These are phyloP conservation scores for Lamellibrachia satsuma DNA, from an alignment of 2,888 invertebrate species.

Conservation along the genomic window DNA sequence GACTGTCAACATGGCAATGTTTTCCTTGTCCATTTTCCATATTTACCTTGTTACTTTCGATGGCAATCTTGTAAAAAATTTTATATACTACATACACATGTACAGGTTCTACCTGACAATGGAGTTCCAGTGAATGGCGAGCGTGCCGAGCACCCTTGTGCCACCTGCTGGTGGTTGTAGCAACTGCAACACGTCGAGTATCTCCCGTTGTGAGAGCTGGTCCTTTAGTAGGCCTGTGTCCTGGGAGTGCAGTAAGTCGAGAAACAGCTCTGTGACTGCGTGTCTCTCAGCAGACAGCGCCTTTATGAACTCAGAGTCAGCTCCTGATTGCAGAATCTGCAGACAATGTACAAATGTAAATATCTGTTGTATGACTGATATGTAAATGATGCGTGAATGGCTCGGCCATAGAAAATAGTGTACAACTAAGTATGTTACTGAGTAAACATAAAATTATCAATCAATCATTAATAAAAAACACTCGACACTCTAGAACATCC, in stretches of 20 bases:
- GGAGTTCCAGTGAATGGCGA: not conserved
- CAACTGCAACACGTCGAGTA: not conserved
- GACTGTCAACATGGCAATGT: no score
- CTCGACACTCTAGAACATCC: no score
- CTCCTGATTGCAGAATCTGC: not conserved
- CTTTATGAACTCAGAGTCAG: not conserved
- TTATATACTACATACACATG: no score
- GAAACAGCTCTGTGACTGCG: not conserved
- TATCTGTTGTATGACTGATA: no score
- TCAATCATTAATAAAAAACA: no score
- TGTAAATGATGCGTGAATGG: no score
- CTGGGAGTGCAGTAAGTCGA: not conserved
- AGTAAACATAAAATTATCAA: no score
- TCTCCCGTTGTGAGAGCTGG: not conserved
- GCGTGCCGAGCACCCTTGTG: not conserved
- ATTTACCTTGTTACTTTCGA: no score
- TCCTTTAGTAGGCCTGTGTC: not conserved
- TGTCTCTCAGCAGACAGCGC: not conserved
- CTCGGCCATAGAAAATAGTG: no score
- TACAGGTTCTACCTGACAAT: not conserved
- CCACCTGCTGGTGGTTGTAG: not conserved
- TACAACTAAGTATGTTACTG: no score
- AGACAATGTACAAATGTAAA: not conserved
- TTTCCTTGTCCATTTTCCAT: no score
- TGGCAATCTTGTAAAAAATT: no score